Evolutionary conservation across 1,140 invertebrate species (phyloP), one percentile per base, ranked within the genome.

Genomic region (Brachionus koreanus): DNA sequence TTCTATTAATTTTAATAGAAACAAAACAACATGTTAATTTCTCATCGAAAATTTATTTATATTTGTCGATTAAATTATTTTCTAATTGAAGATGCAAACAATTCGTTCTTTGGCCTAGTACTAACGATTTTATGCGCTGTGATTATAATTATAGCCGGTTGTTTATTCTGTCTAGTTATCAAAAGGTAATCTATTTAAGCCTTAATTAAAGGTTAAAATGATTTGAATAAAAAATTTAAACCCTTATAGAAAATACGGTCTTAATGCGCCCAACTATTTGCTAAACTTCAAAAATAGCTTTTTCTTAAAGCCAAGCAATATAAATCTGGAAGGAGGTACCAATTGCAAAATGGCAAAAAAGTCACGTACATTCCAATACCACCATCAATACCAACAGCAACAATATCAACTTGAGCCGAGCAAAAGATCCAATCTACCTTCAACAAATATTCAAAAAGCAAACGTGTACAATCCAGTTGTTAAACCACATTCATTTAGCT

Each of bases 271-370:
- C 33, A 35, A 79, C 33, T 79, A 79, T 61, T 43, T 79, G 46
- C 19, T 61, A 37, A 79, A 79, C 33, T 79, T 79, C n/a, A 79
- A 79, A 79, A 79, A 79, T 43, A 79, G 57, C 39, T 61, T 65
- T 19, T 65, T 79, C 16, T 19, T 79, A 13, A 79, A 79, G 57
- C n/a, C 76, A 61, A 29, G 13, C 23, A 39, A 57, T 79, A 23
- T 79, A 3, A 52, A 79, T 61, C 49, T 29, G 23, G 49, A 57
- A 57, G 23, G n/a, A 42, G 39, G 25, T 29, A 19, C 23, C 12
- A 42, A 75, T 35, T 42, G 37, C 33, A 79, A 43, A 42, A 25
- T 74, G 39, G 69, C 39, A 23, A 74, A 74, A 74, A 74, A 74
- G 43, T 74, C 69, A 16, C 69, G 69, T 29, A 74, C 69, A 4